Conservation (phyloP, 2,888 invertebrate genomes). For the Yponomeuta evonymella region DNA sequence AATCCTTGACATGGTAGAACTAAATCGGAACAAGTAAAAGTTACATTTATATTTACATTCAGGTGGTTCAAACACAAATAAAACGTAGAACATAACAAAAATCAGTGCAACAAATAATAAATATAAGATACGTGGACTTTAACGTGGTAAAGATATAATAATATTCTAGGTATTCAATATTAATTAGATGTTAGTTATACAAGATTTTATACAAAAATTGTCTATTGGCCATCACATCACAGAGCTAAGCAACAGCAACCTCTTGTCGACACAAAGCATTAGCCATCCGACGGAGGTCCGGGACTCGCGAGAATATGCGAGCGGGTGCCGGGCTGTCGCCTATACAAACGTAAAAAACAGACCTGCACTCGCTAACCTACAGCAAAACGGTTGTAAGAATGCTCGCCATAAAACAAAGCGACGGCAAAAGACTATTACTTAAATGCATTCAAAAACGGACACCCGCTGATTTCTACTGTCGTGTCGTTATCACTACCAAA, state of each 20-base stretch:
- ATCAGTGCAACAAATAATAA: constrained; percentile 75
- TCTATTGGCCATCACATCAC: constrained; percentile 74
- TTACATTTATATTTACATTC: constrained; percentile 67
- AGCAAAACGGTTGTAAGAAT: constrained; percentile 27
- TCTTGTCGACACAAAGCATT: constrained; percentile 42
- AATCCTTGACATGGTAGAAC: constrained; percentile 63
- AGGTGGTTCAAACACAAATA: constrained; percentile 69
- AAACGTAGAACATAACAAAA: constrained; percentile 73
- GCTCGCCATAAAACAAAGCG: constrained; percentile 29
- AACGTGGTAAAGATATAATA: constrained; percentile 69
- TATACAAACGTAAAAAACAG: neutral
- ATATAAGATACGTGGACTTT: constrained; percentile 66
- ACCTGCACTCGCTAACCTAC: neutral
- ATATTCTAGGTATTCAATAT: constrained; percentile 52
- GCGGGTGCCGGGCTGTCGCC: too few relatives aligned
- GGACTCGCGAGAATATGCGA: constrained; percentile 1
- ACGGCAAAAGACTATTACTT: constrained; percentile 33
- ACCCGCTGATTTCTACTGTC: constrained; percentile 24
- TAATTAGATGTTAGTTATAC: constrained; percentile 64
- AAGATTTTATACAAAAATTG: constrained; percentile 65
- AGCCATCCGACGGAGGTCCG: constrained; percentile 28
- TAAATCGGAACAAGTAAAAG: constrained; percentile 62
- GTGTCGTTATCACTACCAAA: constrained; percentile 18
- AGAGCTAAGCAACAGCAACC: constrained; percentile 57
- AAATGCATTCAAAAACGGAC: constrained; percentile 41